phyloP scores from a whole-genome alignment of 92 coral and sea anemone genomes.

The Epizoanthus rinbou region DNA sequence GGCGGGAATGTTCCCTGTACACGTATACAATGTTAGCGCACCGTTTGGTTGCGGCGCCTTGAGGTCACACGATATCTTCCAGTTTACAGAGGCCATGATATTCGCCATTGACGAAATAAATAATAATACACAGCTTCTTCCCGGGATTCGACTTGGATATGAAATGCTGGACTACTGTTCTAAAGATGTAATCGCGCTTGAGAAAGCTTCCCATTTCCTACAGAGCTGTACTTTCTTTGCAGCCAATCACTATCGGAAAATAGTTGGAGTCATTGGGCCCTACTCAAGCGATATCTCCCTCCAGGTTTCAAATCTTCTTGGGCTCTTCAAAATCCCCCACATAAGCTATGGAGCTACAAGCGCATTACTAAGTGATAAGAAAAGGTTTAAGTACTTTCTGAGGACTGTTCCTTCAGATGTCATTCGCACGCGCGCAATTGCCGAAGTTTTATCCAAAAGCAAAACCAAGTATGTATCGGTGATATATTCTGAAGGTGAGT shows the following conservation, averaged over 20 bases:
- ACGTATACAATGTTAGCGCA: conserved; percentile 30
- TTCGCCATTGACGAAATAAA: conserved; percentile 48
- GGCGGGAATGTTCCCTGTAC: conserved; percentile 55
- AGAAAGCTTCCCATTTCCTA: conserved; percentile 40
- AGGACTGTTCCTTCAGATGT: conserved; percentile 70
- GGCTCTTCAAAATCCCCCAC: conserved; percentile 69
- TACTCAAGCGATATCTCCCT: conserved; percentile 58
- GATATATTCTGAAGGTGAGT: conserved; percentile 68
- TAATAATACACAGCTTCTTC: conserved; percentile 36
- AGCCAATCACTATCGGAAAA: not conserved
- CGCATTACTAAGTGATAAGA: conserved; percentile 65
- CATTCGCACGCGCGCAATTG: conserved; percentile 55
- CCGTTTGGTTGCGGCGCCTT: conserved; percentile 33
- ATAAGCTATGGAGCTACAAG: conserved; percentile 73
- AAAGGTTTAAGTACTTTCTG: conserved; percentile 54
- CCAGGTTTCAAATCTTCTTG: conserved; percentile 66
- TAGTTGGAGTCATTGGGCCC: conserved; percentile 67
- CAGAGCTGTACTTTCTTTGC: not conserved
- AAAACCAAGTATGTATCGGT: conserved; percentile 62
- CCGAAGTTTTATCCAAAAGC: conserved; percentile 39
- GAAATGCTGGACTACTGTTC: conserved; percentile 57
- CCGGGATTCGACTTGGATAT: conserved; percentile 48
- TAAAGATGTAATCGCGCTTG: conserved; percentile 51
- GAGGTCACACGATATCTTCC: conserved; percentile 38
- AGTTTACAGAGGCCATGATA: conserved; percentile 56